Evolutionary conservation across 2,113 vertebrate genomes (phyloP), one percentile per base, ranked within the genome.

Genomic region (Ceuthmochares aereus): DNA sequence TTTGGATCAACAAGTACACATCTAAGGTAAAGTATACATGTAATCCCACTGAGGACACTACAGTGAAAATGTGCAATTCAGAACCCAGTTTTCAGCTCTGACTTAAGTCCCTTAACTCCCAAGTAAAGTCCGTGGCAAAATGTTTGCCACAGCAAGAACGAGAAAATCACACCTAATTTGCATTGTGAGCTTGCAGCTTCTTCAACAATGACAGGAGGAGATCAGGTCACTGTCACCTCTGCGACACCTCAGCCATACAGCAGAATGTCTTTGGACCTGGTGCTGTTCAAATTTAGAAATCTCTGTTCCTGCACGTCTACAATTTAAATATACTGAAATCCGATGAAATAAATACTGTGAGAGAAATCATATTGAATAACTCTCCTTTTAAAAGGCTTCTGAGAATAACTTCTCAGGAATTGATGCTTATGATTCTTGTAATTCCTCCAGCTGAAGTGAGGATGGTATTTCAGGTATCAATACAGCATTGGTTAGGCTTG

Each of bases 401-500:
- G 13, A 30, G 27, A 32, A 20, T 32, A 29, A 5, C 6, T 29
- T 60, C 12, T 14, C 26, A 32, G 52, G 30, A 66, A 8, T 3
- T 45, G 47, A 29, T 36, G 5, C 10, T 56, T 37, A 4, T 12
- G 30, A 32, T 11, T 36, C 30, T 42, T 10, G 19, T 12, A 43
- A 54, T 43, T 78, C 52, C 37, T 73, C 20, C 14, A 60, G 21
- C 10, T 74, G 49, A 14, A 37, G 55, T 9, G 8, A 62, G 20
- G 18, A 10, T 16, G 21, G 6, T 10, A 9, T 42, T 81, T 43
- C 1, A 4, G 30, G 19, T 13, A 20, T 17, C 13, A 21, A 7
- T 32, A 60, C 2, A 2, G 4, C 22, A 55, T 7, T 0, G 0
- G 8, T 54, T 37, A 7, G 2, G 6, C 8, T 42, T 58, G 12